These are phyloP conservation scores for Megalurothrips usitatus DNA, from an alignment of 2,888 invertebrate species.

Conservation along the genomic window DNA sequence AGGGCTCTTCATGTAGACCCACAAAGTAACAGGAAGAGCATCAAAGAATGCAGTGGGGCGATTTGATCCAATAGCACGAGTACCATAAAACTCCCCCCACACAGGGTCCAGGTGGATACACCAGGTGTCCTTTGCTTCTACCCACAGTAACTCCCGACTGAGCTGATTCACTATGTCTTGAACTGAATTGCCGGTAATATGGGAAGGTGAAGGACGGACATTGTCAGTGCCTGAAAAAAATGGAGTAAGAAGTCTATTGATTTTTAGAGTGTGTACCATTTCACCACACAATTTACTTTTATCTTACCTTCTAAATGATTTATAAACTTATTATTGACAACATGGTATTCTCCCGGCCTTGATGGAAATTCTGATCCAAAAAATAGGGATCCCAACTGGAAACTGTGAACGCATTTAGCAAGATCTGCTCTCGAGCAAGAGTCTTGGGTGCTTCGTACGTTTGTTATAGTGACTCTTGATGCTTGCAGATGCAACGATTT, in stretches of 20 bases:
- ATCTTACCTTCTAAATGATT: constrained; percentile 57
- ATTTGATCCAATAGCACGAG: constrained; percentile 66
- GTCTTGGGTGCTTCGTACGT: constrained; percentile 58
- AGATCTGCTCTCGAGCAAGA: constrained; percentile 69
- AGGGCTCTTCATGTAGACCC: constrained; percentile 55
- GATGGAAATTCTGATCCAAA: constrained; percentile 76
- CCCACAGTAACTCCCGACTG: constrained; percentile 61
- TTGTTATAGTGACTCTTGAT: constrained; percentile 64
- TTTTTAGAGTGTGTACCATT: not conserved
- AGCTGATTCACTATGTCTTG: constrained; percentile 54
- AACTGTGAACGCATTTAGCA: constrained; percentile 70
- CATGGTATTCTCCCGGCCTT: constrained; percentile 62
- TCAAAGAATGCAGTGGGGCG: constrained; percentile 76
- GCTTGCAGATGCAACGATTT: constrained; percentile 80
- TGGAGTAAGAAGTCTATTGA: not conserved
- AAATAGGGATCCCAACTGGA: constrained; percentile 70
- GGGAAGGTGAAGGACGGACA: constrained; percentile 45
- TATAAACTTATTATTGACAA: constrained; percentile 77
- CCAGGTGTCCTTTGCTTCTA: constrained; percentile 82
- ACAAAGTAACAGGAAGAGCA: constrained; percentile 80
- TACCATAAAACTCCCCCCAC: constrained; percentile 89
- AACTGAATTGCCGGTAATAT: constrained; percentile 47
- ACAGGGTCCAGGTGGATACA: constrained; percentile 82
- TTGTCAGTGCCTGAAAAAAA: constrained; percentile 47
- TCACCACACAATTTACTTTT: too few relatives aligned